phyloP scores from a whole-genome alignment of 2,888 invertebrate genomes.

The Cybosia mesomella region DNA sequence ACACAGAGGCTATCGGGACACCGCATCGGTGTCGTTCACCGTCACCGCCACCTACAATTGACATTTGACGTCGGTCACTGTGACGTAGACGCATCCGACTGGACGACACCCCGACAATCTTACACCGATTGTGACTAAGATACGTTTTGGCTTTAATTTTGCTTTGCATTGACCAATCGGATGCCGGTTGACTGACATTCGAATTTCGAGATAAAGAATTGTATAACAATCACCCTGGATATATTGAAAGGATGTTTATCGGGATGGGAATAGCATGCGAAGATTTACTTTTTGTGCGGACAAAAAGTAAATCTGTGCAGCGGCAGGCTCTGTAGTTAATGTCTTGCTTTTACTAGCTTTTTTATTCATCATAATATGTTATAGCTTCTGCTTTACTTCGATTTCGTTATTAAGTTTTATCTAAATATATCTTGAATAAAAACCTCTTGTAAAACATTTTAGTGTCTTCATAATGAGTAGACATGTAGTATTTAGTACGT shows the following conservation, averaged over 20 bases:
- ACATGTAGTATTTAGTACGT: slow-evolving; percentile 70
- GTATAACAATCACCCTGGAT: slow-evolving; percentile 41
- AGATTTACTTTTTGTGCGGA: not conserved
- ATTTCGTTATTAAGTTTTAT: not conserved
- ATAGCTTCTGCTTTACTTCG: not conserved
- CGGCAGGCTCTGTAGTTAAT: not conserved
- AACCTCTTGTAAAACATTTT: slow-evolving; percentile 33
- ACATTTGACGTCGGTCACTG: slow-evolving; percentile 48
- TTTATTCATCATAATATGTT: not conserved
- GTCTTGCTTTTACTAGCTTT: not conserved
- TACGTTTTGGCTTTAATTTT: slow-evolving; percentile 69
- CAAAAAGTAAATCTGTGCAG: not conserved
- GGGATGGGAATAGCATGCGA: slow-evolving; percentile 7
- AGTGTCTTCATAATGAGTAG: slow-evolving; percentile 63
- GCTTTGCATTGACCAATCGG: slow-evolving; percentile 68
- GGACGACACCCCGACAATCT: slow-evolving; percentile 47
- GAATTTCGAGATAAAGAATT: slow-evolving; percentile 58
- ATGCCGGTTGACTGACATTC: slow-evolving; percentile 64
- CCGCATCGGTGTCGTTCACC: slow-evolving; percentile 48
- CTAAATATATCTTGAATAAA: not conserved
- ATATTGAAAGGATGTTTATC: slow-evolving; percentile 41
- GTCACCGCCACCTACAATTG: slow-evolving; percentile 52
- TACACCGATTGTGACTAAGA: slow-evolving; percentile 79
- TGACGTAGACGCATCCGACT: slow-evolving; percentile 55
- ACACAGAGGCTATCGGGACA: slow-evolving; percentile 66